Percentiles rank a stretch among this genome's conserved stretches.
phyloP scores from a whole-genome alignment of 2,797 vertebrate genomes.

The Choloepus didactylus region DNA sequence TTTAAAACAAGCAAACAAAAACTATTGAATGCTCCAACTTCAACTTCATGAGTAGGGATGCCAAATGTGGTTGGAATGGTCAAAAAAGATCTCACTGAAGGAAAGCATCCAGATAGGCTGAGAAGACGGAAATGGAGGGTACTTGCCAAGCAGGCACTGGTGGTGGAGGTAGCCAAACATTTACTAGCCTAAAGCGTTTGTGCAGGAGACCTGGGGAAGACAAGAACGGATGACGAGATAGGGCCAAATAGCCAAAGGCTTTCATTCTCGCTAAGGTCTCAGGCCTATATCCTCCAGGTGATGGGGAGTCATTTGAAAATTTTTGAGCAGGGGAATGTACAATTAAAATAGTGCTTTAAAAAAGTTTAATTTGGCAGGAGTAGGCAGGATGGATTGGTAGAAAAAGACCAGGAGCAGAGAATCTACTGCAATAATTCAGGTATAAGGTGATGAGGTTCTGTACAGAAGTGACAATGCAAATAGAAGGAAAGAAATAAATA shows the following conservation, averaged over 20 bases:
- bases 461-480: constrained; percentile 28
- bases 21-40: neutral
- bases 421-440: constrained; percentile 68
- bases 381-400: constrained; percentile 44
- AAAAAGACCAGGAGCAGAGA: constrained; percentile 50
- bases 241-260: neutral
- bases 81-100: neutral
- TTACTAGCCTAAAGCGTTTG: neutral
- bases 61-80: neutral
- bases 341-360: constrained; percentile 77
- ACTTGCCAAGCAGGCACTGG: neutral
- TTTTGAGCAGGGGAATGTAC: constrained; percentile 46
- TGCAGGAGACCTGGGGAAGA: neutral
- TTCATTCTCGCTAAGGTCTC: constrained; percentile 1
- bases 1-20: neutral
- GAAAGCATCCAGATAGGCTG: neutral
- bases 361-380: constrained; percentile 73
- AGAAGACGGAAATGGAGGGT: neutral
- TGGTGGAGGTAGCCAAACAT: neutral
- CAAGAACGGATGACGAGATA: neutral
- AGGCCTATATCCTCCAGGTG: constrained; percentile 60
- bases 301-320: constrained; percentile 29
- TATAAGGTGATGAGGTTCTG: constrained; percentile 55
- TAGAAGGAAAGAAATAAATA: constrained; percentile 58
- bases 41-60: neutral